phyloP scores from a whole-genome alignment of 2,888 invertebrate species.

The Idaea aversata region DNA sequence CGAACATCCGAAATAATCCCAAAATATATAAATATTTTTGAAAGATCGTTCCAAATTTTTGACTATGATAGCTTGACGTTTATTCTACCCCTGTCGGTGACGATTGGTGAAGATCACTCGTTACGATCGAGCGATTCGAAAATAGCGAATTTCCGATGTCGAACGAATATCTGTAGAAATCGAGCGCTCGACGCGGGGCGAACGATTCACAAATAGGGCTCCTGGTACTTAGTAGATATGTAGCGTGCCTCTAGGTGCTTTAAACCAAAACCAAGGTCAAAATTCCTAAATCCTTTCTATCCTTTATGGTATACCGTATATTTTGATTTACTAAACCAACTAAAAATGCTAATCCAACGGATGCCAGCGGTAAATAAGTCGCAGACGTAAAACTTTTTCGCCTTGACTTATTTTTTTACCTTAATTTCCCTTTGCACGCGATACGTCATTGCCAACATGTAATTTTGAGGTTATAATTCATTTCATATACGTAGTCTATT shows the following conservation, averaged over 20 bases:
- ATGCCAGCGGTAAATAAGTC: neutral
- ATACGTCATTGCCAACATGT: constrained; percentile 2
- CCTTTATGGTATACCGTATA: neutral
- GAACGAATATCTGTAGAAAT: too few relatives aligned
- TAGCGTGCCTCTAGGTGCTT: neutral
- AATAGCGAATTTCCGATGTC: too few relatives aligned
- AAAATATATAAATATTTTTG: too few relatives aligned
- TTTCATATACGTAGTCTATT: neutral
- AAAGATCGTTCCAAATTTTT: too few relatives aligned
- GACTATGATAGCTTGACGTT: too few relatives aligned
- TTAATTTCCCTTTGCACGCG: constrained; percentile 1
- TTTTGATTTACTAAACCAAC: neutral
- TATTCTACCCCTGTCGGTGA: too few relatives aligned
- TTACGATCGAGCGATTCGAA: too few relatives aligned
- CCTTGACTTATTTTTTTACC: constrained; percentile 1
- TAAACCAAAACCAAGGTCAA: neutral
- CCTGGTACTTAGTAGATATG: too few relatives aligned
- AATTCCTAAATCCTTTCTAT: neutral
- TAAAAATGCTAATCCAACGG: neutral
- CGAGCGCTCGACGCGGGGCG: too few relatives aligned
- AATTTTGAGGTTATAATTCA: neutral
- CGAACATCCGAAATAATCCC: too few relatives aligned
- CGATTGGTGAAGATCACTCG: too few relatives aligned
- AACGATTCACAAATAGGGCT: too few relatives aligned
- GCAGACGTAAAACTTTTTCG: neutral